Percentiles rank a stretch among this genome's conserved stretches.
Conservation (phyloP, 2,888 invertebrate species). For the Xestia ashworthii region DNA sequence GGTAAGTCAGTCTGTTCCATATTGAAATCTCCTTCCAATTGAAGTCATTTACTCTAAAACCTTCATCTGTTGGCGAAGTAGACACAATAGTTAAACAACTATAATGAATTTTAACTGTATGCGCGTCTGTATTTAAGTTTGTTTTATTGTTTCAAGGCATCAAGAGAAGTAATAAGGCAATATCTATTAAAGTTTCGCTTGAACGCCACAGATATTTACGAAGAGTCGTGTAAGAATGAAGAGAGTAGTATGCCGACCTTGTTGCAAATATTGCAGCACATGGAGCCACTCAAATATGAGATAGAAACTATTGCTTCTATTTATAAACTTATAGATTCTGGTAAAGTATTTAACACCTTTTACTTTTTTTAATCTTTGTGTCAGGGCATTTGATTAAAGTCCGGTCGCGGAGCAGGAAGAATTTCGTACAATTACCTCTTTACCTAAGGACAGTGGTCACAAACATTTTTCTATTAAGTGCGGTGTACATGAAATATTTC, state of each 20-base stretch:
- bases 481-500: no score
- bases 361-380: not conserved
- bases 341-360: conserved; percentile 66
- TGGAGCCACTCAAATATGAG: conserved; percentile 88
- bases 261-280: conserved; percentile 82
- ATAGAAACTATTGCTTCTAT: conserved; percentile 89
- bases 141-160: conserved; percentile 84
- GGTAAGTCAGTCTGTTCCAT: conserved; percentile 69
- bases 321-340: conserved; percentile 87
- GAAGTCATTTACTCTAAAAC: not conserved
- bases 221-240: conserved; percentile 73
- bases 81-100: no score
- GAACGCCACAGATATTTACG: conserved; percentile 83
- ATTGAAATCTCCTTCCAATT: not conserved
- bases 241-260: conserved; percentile 84
- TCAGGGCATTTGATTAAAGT: not conserved
- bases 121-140: not conserved
- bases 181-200: conserved; percentile 91
- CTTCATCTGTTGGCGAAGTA: no score
- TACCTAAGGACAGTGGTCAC: no score
- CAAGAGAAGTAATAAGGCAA: conserved; percentile 91
- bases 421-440: no score
- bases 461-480: no score
- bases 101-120: not conserved
- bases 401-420: no score